A percentile compares a stretch with the other conserved stretches of the same genome.
Conservation (phyloP, 1,140 invertebrate species). For the Patella vulgata region DNA sequence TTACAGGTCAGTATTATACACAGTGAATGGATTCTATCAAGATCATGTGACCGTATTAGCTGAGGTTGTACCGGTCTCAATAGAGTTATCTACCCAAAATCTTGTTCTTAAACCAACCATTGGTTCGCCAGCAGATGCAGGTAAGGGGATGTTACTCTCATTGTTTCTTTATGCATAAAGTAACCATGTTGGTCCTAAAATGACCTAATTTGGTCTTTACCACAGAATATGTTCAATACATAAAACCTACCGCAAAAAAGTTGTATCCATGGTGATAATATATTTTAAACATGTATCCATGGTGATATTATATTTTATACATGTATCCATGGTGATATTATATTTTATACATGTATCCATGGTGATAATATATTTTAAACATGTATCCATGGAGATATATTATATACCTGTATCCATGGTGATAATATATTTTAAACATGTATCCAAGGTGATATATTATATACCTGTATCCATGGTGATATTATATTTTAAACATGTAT, state of each 20-base stretch:
- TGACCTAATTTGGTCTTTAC: neutral
- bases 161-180: neutral
- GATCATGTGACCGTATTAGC: conserved; percentile 63
- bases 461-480: too few species aligned
- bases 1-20: conserved; percentile 63
- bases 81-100: conserved; percentile 54
- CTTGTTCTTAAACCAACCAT: conserved; percentile 52
- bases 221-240: neutral
- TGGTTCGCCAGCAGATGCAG: conserved; percentile 62
- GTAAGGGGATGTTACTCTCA: conserved; percentile 29
- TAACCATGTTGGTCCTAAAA: too few species aligned
- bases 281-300: neutral
- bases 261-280: neutral
- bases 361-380: neutral
- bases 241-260: too few species aligned
- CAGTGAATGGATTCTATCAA: conserved; percentile 63
- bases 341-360: neutral
- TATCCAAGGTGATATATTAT: too few species aligned
- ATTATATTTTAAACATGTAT: too few species aligned
- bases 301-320: neutral
- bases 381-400: neutral
- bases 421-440: too few species aligned
- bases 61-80: conserved; percentile 60
- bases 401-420: neutral
- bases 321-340: neutral